Conservation (phyloP, 1,140 invertebrate genomes). For the Psilanteris sp. region DNA sequence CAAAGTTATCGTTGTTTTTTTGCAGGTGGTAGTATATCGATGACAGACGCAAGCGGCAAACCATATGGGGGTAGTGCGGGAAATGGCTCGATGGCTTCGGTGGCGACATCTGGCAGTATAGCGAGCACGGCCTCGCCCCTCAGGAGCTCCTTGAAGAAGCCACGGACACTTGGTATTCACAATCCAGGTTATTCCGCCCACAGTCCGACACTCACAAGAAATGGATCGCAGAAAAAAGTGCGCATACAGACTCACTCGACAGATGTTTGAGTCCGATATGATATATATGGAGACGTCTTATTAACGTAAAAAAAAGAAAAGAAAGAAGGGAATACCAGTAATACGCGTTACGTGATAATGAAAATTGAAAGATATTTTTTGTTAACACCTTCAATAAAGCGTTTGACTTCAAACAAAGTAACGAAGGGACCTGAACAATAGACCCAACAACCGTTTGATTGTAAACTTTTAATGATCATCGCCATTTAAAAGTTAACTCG, state of each 20-base stretch:
- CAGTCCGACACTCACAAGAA: slow-evolving; percentile 88
- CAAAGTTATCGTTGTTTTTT: slow-evolving; percentile 10
- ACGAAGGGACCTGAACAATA: too few relatives aligned
- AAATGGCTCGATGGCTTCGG: slow-evolving; percentile 88
- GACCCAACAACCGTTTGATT: too few relatives aligned
- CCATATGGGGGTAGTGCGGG: slow-evolving; percentile 85
- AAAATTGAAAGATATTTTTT: too few relatives aligned
- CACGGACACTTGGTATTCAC: slow-evolving; percentile 88
- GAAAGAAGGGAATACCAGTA: background rate
- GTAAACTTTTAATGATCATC: too few relatives aligned
- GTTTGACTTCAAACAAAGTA: too few relatives aligned
- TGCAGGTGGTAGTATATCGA: slow-evolving; percentile 84
- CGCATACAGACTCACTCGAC: slow-evolving; percentile 93
- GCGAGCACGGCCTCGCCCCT: slow-evolving; percentile 84
- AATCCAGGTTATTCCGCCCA: slow-evolving; percentile 90
- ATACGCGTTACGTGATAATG: background rate
- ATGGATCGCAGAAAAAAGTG: slow-evolving; percentile 92
- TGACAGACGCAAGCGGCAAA: slow-evolving; percentile 90
- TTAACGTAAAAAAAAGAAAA: background rate
- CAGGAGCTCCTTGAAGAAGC: slow-evolving; percentile 90
- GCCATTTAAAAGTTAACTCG: too few relatives aligned
- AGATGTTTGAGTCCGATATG: slow-evolving; percentile 83
- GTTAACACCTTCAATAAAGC: too few relatives aligned
- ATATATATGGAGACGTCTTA: slow-evolving; percentile 1
- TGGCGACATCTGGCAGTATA: slow-evolving; percentile 84